Conservation (phyloP, 2,888 invertebrate genomes). For the Heliconius hortense region DNA sequence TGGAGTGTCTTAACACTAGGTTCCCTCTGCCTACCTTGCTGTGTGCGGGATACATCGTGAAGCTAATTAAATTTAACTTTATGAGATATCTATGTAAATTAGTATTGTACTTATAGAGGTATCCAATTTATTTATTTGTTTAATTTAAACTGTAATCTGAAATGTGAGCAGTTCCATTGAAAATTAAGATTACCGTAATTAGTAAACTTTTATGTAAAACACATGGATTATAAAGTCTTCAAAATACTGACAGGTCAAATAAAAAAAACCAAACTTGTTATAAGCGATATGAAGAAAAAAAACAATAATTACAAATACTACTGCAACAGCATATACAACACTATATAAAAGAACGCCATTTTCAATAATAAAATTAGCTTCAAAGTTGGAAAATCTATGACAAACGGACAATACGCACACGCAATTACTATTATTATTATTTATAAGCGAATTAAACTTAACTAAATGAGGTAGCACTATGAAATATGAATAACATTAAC, state of each 20-base stretch:
- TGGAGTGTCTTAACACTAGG: too few species aligned
- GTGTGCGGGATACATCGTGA: too few species aligned
- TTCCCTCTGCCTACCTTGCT: too few species aligned
- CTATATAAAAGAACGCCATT: neutral
- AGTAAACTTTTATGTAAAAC: too few species aligned
- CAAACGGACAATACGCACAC: conserved; percentile 27
- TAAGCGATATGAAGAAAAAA: neutral
- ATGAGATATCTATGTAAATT: neutral
- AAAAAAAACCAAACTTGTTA: neutral
- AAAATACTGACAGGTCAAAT: neutral
- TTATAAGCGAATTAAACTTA: conserved; percentile 53
- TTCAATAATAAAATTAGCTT: neutral
- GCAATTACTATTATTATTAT: conserved; percentile 20
- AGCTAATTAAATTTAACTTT: too few species aligned
- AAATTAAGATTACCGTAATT: neutral
- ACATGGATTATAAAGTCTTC: too few species aligned
- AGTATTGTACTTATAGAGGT: neutral
- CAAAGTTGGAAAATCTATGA: conserved; percentile 12
- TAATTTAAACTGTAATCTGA: neutral
- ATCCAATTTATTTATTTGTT: neutral
- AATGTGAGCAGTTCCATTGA: neutral
- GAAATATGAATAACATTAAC: conserved; percentile 67
- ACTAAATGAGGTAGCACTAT: conserved; percentile 79
- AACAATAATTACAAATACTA: neutral
- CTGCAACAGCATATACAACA: neutral